A percentile compares a stretch with the other conserved stretches of the same genome.
phyloP scores from a whole-genome alignment of 2,888 invertebrate genomes.

The Metalampra italica region DNA sequence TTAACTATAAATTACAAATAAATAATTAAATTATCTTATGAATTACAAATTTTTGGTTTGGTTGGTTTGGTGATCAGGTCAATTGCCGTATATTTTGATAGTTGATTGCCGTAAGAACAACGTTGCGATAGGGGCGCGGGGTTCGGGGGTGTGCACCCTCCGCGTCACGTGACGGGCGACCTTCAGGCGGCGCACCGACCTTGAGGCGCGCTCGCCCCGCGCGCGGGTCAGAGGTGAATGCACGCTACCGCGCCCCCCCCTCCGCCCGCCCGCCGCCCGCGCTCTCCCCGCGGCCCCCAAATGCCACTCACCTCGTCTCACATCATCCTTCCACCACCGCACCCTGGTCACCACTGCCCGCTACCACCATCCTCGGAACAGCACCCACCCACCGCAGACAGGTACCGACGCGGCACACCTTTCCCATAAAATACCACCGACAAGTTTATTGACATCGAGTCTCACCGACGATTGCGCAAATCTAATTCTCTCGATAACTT shows the following conservation, averaged over 20 bases:
- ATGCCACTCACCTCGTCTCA: constrained; percentile 61
- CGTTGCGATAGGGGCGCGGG: constrained; percentile 24
- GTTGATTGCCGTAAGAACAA: too few relatives aligned
- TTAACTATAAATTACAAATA: too few relatives aligned
- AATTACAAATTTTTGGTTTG: too few relatives aligned
- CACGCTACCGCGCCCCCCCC: constrained; percentile 53
- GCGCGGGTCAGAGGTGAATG: constrained; percentile 78
- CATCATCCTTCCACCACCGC: constrained; percentile 44
- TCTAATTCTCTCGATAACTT: constrained; percentile 41
- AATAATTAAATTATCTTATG: too few relatives aligned
- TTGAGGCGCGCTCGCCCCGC: constrained; percentile 72
- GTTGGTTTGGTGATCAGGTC: too few relatives aligned
- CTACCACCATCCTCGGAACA: constrained; percentile 47
- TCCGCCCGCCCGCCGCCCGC: constrained; percentile 26
- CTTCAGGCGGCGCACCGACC: constrained; percentile 78
- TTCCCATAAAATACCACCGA: constrained; percentile 76
- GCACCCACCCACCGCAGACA: constrained; percentile 61
- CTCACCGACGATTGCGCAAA: constrained; percentile 68
- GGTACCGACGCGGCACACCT: constrained; percentile 75
- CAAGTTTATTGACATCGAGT: constrained; percentile 77
- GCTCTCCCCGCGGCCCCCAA: constrained; percentile 39
- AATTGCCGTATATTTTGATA: too few relatives aligned
- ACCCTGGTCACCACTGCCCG: constrained; percentile 28
- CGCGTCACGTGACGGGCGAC: constrained; percentile 70
- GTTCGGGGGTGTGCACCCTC: constrained; percentile 73